Conservation (phyloP, 2,888 invertebrate genomes). For the Unio delphinus region DNA sequence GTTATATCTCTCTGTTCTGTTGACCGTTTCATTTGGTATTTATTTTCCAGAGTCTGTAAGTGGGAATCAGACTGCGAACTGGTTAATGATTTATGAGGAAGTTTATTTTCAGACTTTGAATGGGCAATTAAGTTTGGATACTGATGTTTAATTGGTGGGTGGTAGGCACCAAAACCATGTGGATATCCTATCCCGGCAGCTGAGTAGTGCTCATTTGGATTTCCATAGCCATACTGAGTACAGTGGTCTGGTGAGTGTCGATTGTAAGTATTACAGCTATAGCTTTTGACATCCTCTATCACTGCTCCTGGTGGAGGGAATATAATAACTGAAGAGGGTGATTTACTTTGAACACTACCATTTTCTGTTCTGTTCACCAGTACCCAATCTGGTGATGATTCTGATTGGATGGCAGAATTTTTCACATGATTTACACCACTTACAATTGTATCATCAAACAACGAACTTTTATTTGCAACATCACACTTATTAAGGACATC, state of each 20-base stretch:
- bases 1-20: too few species aligned
- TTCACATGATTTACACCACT: not conserved
- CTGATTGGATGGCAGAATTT: not conserved
- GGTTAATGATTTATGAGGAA: too few species aligned
- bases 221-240: slow-evolving; percentile 57
- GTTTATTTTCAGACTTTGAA: too few species aligned
- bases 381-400: not conserved
- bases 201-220: slow-evolving; percentile 57
- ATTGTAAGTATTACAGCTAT: slow-evolving; percentile 21
- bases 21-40: too few species aligned
- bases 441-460: not conserved
- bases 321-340: slow-evolving; percentile 4
- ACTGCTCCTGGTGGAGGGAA: not conserved
- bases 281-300: not conserved
- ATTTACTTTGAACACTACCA: not conserved
- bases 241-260: slow-evolving; percentile 58
- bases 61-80: too few species aligned
- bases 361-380: not conserved
- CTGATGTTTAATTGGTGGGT: slow-evolving; percentile 13
- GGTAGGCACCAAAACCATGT: slow-evolving; percentile 44
- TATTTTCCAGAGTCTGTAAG: too few species aligned
- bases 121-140: too few species aligned
- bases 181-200: slow-evolving; percentile 61
- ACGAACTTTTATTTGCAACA: not conserved
- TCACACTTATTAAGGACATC: not conserved